phyloP scores from a whole-genome alignment of 2,113 vertebrate genomes.

The Oreotragus oreotragus region DNA sequence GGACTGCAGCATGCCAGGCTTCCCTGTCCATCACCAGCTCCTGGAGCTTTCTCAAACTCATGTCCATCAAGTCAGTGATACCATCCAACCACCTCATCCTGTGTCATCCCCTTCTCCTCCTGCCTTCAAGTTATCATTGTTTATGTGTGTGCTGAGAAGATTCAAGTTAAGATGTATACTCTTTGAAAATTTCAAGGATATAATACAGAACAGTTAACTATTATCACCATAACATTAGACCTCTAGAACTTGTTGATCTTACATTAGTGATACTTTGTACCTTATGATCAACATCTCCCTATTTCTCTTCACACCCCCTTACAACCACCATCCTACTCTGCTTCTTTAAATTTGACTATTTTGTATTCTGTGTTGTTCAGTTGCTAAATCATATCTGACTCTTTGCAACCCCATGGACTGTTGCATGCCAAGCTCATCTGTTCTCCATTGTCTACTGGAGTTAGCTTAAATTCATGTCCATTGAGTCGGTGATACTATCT shows the following conservation, averaged over 20 bases:
- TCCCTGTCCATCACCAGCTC: background rate
- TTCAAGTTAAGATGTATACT: background rate
- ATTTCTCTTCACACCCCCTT: accelerated
- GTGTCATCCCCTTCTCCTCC: background rate
- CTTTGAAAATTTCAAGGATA: background rate
- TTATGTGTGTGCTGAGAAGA: background rate
- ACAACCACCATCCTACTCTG: background rate
- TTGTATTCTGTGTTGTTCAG: background rate
- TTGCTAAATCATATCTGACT: background rate
- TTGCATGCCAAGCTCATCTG: background rate
- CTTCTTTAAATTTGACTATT: background rate
- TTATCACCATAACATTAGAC: background rate
- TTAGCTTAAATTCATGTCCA: background rate
- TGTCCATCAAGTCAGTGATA: background rate
- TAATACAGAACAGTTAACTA: background rate
- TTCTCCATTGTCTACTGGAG: background rate
- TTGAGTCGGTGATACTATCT: background rate
- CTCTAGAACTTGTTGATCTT: background rate
- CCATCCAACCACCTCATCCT: background rate
- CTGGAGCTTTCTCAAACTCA: background rate
- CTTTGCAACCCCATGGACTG: background rate
- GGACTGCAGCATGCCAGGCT: background rate
- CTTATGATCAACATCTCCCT: background rate
- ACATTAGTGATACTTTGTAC: background rate
- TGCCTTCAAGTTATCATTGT: background rate